Percentiles rank a stretch among this genome's conserved stretches.
Conservation (phyloP, 1,140 invertebrate species). For the Drosophila bocki region DNA sequence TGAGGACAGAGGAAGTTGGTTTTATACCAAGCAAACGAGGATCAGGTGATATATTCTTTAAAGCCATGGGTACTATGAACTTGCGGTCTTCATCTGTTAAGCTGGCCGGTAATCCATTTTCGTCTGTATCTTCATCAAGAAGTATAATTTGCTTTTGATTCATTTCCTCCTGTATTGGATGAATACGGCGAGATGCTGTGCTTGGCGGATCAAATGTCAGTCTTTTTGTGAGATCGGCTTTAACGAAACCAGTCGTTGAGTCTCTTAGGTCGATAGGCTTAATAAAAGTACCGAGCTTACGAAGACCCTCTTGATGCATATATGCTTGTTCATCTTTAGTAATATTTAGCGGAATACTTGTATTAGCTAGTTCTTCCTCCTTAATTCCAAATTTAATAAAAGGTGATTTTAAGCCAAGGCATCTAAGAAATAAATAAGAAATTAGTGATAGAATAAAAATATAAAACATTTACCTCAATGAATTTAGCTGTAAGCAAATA, state of each 20-base stretch:
- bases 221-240: conserved; percentile 74
- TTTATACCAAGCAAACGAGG: conserved; percentile 35
- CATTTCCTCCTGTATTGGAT: conserved; percentile 83
- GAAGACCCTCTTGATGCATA: conserved; percentile 80
- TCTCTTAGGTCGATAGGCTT: conserved; percentile 80
- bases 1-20: conserved; percentile 9
- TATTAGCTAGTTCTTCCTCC: conserved; percentile 75
- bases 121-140: conserved; percentile 81
- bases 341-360: conserved; percentile 79
- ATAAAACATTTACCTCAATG: background rate
- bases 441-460: background rate
- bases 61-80: conserved; percentile 84
- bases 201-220: conserved; percentile 42
- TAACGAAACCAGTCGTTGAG: conserved; percentile 76
- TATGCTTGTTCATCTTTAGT: conserved; percentile 80
- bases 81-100: conserved; percentile 79
- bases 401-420: conserved; percentile 78
- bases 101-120: conserved; percentile 75
- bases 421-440: conserved; percentile 49
- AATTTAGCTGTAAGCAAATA: too few relatives aligned
- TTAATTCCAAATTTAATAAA: conserved; percentile 82
- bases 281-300: conserved; percentile 81
- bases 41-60: conserved; percentile 79
- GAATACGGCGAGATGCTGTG: conserved; percentile 51
- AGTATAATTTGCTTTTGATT: conserved; percentile 82